Conservation (phyloP, 2,888 invertebrate genomes). For the Agonopterix arenella region DNA sequence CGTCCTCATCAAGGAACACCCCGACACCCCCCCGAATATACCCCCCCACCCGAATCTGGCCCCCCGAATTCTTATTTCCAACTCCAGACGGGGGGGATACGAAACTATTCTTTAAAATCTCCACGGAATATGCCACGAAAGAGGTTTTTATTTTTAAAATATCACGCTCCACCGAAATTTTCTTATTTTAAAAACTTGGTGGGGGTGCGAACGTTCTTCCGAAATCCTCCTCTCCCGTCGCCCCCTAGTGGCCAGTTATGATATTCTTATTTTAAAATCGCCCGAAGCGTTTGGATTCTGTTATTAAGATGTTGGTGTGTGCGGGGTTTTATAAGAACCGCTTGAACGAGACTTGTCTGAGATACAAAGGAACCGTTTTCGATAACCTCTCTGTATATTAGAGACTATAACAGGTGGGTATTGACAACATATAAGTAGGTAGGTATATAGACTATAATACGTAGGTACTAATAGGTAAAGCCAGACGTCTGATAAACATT, state of each 20-base stretch:
- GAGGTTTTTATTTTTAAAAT: conserved; percentile 76
- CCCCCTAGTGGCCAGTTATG: conserved; percentile 66
- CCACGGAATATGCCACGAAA: conserved; percentile 75
- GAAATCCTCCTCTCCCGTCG: conserved; percentile 51
- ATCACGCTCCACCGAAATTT: conserved; percentile 76
- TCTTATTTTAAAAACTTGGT: conserved; percentile 71
- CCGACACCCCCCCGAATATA: conserved; percentile 62
- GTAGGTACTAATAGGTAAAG: too few relatives aligned
- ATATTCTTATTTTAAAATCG: conserved; percentile 74
- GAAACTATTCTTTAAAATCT: conserved; percentile 77
- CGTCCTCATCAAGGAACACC: conserved; percentile 70
- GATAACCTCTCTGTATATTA: conserved; percentile 3
- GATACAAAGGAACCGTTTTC: conserved; percentile 34
- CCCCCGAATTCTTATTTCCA: conserved; percentile 75
- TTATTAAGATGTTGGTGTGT: conserved; percentile 72
- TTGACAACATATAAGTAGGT: too few relatives aligned
- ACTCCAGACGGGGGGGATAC: conserved; percentile 70
- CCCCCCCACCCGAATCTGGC: conserved; percentile 57
- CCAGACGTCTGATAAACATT: too few relatives aligned
- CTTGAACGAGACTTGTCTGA: conserved; percentile 37
- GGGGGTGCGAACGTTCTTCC: conserved; percentile 68
- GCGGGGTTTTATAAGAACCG: conserved; percentile 48
- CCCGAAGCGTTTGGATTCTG: conserved; percentile 71
- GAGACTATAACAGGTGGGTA: neutral
- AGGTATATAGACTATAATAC: too few relatives aligned